Evolutionary conservation across 2,888 invertebrate genomes (phyloP).

Genomic region (Liopterus haemorrhoidalis): DNA sequence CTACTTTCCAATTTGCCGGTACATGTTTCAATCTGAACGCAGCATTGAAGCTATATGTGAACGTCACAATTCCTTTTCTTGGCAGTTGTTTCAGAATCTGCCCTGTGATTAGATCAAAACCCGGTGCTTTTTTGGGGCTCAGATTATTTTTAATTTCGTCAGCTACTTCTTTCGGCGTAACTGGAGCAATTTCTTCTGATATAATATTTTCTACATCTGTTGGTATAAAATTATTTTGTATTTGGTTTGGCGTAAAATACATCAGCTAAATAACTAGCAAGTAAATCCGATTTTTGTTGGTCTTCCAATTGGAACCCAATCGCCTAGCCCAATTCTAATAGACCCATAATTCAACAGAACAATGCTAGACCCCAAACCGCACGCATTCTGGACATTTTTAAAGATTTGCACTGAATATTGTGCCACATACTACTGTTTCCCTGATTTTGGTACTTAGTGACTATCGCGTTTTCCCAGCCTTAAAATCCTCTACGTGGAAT

Average conservation of each 20-base stretch:
- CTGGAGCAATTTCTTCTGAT: conserved; percentile 19
- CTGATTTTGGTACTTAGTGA: too few species aligned
- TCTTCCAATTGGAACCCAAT: conserved; percentile 27
- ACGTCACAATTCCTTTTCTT: conserved; percentile 14
- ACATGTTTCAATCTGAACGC: conserved; percentile 16
- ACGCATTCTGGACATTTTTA: too few species aligned
- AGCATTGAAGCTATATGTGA: conserved; percentile 17
- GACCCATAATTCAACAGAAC: too few species aligned
- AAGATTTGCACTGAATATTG: too few species aligned
- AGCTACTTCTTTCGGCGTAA: conserved; percentile 24
- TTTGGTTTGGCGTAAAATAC: conserved; percentile 25
- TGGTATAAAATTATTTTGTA: conserved; percentile 1
- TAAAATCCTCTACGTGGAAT: too few species aligned
- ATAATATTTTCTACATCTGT: conserved; percentile 13
- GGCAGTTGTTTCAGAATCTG: conserved; percentile 28
- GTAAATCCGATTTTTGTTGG: conserved; percentile 27
- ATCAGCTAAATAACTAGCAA: conserved; percentile 25
- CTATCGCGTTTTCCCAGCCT: too few species aligned
- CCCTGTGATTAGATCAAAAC: conserved; percentile 32
- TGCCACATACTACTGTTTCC: too few species aligned
- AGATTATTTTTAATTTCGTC: conserved; percentile 24
- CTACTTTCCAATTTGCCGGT: conserved; percentile 8
- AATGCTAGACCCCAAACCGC: too few species aligned
- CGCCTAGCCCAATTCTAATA: conserved; percentile 20
- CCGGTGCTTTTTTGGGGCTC: conserved; percentile 27